phyloP scores from a whole-genome alignment of 2,113 vertebrate species.

The Pitta sordida region DNA sequence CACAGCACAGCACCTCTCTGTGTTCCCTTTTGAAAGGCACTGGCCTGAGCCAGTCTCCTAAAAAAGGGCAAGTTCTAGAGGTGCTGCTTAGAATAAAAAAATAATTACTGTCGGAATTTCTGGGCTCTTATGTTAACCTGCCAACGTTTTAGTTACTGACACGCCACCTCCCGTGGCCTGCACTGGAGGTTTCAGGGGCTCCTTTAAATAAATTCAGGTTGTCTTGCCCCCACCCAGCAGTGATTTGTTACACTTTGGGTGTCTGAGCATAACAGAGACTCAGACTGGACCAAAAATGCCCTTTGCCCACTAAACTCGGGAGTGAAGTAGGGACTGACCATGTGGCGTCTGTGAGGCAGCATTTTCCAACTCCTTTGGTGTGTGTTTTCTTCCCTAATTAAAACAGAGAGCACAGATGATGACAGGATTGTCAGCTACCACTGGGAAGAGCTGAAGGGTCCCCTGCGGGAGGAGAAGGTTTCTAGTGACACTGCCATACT shows the following conservation, averaged over 20 bases:
- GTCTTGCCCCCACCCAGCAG: background rate
- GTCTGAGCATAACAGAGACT: background rate
- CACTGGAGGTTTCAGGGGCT: background rate
- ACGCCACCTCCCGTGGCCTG: background rate
- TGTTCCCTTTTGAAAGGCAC: background rate
- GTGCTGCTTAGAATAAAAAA: background rate
- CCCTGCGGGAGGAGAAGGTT: constrained; percentile 91
- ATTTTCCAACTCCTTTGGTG: background rate
- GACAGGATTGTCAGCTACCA: constrained; percentile 90
- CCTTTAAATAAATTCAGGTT: background rate
- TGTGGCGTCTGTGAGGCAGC: background rate
- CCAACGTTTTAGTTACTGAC: accelerated
- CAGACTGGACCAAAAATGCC: background rate
- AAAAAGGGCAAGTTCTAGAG: constrained; percentile 1
- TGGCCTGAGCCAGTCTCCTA: background rate
- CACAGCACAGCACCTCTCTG: background rate
- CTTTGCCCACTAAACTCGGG: background rate
- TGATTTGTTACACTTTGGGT: background rate
- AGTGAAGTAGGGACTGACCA: background rate
- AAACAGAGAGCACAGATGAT: constrained; percentile 93
- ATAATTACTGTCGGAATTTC: background rate
- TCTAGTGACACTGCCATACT: constrained; percentile 85
- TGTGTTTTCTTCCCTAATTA: background rate
- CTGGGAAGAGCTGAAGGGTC: constrained; percentile 97
- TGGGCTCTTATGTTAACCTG: background rate